Evolutionary conservation across 1,140 invertebrate genomes (phyloP).

Genomic region (Calliphora vicina): DNA sequence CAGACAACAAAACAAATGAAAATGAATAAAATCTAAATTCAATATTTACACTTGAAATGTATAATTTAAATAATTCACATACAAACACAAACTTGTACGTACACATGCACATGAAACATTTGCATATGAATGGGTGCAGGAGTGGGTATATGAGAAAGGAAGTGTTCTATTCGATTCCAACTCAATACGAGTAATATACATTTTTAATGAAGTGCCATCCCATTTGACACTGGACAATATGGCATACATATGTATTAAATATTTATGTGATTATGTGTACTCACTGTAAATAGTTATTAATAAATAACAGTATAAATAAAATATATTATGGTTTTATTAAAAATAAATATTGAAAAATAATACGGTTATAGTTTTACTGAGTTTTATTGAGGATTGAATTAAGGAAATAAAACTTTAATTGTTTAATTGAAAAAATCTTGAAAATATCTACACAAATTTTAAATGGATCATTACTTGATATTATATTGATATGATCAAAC

Average conservation of each 20-base stretch:
- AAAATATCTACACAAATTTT: no score
- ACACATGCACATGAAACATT: no score
- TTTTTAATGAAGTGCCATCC: not conserved
- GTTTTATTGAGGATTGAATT: no score
- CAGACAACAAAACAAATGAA: not conserved
- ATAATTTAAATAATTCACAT: conserved; percentile 28
- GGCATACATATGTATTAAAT: not conserved
- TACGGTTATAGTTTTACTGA: no score
- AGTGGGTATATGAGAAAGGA: no score
- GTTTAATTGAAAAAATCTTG: no score
- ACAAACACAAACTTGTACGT: not conserved
- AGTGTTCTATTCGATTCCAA: not conserved
- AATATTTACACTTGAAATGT: conserved; percentile 12
- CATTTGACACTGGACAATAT: not conserved
- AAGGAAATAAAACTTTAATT: no score
- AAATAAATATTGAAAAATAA: not conserved
- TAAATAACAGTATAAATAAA: not conserved
- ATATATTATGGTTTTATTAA: not conserved
- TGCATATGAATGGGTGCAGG: no score
- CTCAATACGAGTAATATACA: not conserved
- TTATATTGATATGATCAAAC: no score
- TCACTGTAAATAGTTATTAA: not conserved
- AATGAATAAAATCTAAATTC: not conserved
- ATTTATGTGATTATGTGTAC: not conserved
- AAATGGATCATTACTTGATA: no score